Percentiles rank a stretch among this genome's conserved stretches.
Evolutionary conservation across 2,797 vertebrate species (phyloP).

Genomic region (Helostoma temminkii): DNA sequence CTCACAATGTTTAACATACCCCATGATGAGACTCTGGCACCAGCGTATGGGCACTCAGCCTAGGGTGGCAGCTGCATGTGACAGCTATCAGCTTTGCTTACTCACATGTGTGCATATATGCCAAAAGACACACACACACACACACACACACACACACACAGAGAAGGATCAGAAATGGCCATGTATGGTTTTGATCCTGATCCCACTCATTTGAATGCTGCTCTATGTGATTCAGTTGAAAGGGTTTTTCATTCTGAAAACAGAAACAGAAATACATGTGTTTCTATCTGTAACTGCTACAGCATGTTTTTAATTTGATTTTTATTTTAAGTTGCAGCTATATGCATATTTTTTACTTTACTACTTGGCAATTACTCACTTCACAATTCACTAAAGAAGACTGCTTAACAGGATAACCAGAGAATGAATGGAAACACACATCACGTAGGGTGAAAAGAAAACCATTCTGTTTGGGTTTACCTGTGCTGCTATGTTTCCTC

Average conservation of each 20-base stretch:
- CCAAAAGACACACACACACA: constrained; percentile 32
- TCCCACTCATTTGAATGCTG: constrained; percentile 65
- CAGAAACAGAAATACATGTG: neutral
- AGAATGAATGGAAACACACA: constrained; percentile 7
- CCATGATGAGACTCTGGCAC: constrained; percentile 70
- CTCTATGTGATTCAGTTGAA: constrained; percentile 57
- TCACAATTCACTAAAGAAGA: neutral
- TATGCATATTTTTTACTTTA: constrained; percentile 9
- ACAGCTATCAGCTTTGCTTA: constrained; percentile 66
- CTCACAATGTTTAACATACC: constrained; percentile 70
- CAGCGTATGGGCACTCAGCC: constrained; percentile 35
- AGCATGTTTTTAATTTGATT: constrained; percentile 15
- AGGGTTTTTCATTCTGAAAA: constrained; percentile 39
- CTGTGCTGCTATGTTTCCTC: constrained; percentile 12
- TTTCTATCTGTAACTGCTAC: neutral
- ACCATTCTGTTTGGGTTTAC: constrained; percentile 24
- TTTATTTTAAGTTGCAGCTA: constrained; percentile 5
- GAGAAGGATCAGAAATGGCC: constrained; percentile 58
- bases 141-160: constrained; percentile 11
- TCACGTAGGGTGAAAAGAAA: constrained; percentile 25
- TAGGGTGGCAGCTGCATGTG: constrained; percentile 71
- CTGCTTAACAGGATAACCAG: constrained; percentile 16
- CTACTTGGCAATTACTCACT: constrained; percentile 11
- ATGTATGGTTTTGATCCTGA: constrained; percentile 73
- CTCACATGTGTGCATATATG: constrained; percentile 46